Conservation (phyloP, 2,888 invertebrate genomes). For the Diaphora mendica region DNA sequence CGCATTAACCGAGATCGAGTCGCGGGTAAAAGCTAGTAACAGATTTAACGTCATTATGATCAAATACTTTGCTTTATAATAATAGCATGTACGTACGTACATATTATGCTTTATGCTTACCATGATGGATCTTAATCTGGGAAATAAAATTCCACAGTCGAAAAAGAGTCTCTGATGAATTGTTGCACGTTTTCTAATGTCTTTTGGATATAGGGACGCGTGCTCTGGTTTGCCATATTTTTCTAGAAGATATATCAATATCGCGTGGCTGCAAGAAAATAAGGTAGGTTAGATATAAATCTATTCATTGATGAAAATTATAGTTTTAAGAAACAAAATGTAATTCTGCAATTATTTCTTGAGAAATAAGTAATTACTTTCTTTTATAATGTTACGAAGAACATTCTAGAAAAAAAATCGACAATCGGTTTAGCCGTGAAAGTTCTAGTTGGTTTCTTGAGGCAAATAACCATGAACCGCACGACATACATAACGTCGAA, state of each 20-base stretch:
- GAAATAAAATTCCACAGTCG: slow-evolving; percentile 76
- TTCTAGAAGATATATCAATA: slow-evolving; percentile 73
- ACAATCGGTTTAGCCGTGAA: too few species aligned
- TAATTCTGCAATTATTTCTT: not conserved
- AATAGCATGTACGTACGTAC: too few species aligned
- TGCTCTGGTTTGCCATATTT: slow-evolving; percentile 71
- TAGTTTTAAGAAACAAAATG: not conserved
- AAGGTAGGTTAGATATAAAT: not conserved
- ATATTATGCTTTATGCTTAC: slow-evolving; percentile 62
- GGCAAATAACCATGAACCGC: too few species aligned
- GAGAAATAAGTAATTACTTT: not conserved
- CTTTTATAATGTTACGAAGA: too few species aligned
- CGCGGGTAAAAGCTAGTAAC: too few species aligned
- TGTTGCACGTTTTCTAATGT: slow-evolving; percentile 67
- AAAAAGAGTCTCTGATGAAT: slow-evolving; percentile 74
- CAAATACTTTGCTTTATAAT: too few species aligned
- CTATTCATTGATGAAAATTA: not conserved
- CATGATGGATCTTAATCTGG: slow-evolving; percentile 74
- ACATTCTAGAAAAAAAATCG: too few species aligned
- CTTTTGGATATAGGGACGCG: slow-evolving; percentile 66
- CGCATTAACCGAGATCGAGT: too few species aligned
- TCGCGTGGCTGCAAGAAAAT: slow-evolving; percentile 72
- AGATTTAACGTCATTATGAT: too few species aligned
- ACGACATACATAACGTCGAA: too few species aligned
- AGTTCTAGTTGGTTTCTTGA: too few species aligned